These are phyloP conservation scores for Bellardia bayeri DNA, from an alignment of 2,888 invertebrate genomes.

Conservation along the genomic window DNA sequence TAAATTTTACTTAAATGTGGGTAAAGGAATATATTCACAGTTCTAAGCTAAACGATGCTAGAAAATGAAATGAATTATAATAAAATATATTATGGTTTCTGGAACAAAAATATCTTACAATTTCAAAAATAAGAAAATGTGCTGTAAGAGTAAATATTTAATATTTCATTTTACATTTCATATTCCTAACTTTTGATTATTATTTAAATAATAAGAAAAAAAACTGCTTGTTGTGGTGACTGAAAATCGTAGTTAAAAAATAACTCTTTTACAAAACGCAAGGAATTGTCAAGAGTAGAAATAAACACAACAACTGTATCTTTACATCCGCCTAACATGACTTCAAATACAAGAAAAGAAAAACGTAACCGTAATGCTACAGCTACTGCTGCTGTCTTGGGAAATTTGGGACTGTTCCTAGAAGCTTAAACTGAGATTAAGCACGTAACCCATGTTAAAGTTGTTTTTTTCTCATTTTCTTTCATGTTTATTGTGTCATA, in stretches of 20 bases:
- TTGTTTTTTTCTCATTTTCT: neutral
- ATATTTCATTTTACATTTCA: neutral
- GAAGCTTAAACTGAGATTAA: constrained; percentile 58
- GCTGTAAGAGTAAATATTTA: neutral
- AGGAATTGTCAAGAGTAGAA: neutral
- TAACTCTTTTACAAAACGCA: neutral
- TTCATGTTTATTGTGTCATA: constrained; percentile 10
- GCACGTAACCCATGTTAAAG: constrained; percentile 62
- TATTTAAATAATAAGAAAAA: no score
- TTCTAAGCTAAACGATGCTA: constrained; percentile 28
- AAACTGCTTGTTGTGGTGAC: neutral
- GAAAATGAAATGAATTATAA: neutral
- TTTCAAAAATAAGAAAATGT: neutral
- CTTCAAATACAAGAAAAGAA: neutral
- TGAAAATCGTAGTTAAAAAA: neutral
- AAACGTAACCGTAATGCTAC: neutral
- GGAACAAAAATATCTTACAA: neutral
- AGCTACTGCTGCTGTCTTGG: constrained; percentile 4
- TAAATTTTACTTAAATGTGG: neutral
- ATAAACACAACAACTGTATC: neutral
- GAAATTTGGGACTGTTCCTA: neutral
- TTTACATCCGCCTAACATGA: neutral
- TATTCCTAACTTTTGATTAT: no score
- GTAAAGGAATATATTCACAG: constrained; percentile 13
- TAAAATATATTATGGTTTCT: neutral